These are phyloP conservation scores for Orycteropus afer DNA, from an alignment of 2,113 vertebrate species.

Conservation along the genomic window DNA sequence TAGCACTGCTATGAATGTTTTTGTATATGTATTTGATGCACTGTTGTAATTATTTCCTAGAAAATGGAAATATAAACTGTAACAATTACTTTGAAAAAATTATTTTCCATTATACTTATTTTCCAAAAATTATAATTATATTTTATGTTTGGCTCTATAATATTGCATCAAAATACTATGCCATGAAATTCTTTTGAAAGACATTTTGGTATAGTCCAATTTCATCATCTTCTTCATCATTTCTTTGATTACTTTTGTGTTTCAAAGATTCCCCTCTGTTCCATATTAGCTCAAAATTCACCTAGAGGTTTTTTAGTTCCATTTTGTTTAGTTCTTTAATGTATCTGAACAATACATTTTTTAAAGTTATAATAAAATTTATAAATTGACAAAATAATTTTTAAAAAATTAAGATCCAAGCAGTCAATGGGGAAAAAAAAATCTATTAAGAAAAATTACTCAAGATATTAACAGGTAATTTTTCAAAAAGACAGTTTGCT, in stretches of 20 bases:
- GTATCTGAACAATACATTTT: not conserved
- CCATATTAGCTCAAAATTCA: slow-evolving; percentile 1
- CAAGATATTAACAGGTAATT: not conserved
- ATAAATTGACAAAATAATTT: not conserved
- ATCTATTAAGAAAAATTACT: not conserved
- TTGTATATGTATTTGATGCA: not conserved
- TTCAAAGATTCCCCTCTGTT: not conserved
- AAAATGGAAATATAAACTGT: slow-evolving; percentile 29
- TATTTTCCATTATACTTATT: not conserved
- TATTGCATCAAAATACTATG: not conserved
- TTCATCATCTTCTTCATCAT: not conserved
- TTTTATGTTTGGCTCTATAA: not conserved
- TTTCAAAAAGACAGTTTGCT: not conserved
- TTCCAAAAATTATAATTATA: too few species aligned
- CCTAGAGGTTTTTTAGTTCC: not conserved
- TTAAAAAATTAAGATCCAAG: not conserved
- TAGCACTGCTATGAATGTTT: not conserved
- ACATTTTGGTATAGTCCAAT: not conserved
- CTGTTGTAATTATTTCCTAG: not conserved
- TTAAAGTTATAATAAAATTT: not conserved
- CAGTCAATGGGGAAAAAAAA: slow-evolving; percentile 2
- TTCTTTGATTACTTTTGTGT: slow-evolving; percentile 18
- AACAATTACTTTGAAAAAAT: slow-evolving; percentile 1
- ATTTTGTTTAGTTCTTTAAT: slow-evolving; percentile 15
- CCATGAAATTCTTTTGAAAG: slow-evolving; percentile 41